A percentile compares a stretch with the other conserved stretches of the same genome.
phyloP scores from a whole-genome alignment of 2,797 vertebrate species.

The Sylvia borin region DNA sequence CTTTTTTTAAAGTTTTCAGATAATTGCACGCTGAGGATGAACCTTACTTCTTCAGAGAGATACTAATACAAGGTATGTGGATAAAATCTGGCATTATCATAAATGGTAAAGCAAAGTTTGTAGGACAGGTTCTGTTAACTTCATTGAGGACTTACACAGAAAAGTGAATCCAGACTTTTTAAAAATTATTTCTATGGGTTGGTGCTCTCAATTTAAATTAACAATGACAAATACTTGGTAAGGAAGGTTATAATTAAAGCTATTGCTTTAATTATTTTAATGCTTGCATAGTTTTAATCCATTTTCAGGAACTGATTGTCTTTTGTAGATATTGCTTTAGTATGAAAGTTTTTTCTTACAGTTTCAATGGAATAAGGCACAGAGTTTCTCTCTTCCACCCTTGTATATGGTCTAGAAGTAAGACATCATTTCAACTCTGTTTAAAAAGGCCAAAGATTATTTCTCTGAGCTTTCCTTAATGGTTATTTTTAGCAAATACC shows the following conservation, averaged over 20 bases:
- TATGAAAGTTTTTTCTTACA: neutral
- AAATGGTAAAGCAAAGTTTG: conserved; percentile 36
- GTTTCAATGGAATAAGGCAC: neutral
- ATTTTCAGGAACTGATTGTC: neutral
- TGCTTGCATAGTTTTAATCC: neutral
- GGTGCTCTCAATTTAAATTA: neutral
- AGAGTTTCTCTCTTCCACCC: neutral
- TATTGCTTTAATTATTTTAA: neutral
- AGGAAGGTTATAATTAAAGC: neutral
- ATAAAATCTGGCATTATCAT: conserved; percentile 32
- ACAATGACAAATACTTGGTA: neutral
- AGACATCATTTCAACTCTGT: neutral
- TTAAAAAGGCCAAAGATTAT: neutral
- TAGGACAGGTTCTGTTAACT: neutral
- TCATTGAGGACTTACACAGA: neutral
- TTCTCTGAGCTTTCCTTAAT: neutral
- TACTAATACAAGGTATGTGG: conserved; percentile 24
- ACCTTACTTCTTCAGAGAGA: conserved; percentile 25
- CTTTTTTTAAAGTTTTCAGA: conserved; percentile 53
- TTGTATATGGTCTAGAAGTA: neutral
- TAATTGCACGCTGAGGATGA: conserved; percentile 40
- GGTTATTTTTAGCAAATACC: neutral
- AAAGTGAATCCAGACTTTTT: neutral
- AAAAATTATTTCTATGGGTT: neutral
- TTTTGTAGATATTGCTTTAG: neutral